These are phyloP conservation scores for Luidia sarsii DNA, from an alignment of 53 echinoderm and acorn worm species.

Conservation along the genomic window DNA sequence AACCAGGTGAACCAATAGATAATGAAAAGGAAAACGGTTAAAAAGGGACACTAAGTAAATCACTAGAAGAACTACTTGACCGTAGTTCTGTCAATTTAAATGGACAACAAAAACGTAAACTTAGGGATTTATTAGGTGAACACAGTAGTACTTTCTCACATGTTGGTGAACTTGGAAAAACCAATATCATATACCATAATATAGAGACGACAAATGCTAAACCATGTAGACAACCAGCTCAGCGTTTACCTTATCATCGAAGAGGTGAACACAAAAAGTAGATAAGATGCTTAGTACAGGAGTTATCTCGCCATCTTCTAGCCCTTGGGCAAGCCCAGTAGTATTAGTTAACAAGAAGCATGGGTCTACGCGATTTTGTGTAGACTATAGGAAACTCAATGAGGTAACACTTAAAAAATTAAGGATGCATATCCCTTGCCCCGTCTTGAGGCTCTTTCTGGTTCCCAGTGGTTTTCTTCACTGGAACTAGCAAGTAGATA, in stretches of 20 bases:
- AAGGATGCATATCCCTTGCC: too few species aligned
- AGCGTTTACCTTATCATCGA: conserved; percentile 25
- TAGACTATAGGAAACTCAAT: conserved; percentile 4
- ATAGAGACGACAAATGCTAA: conserved; percentile 30
- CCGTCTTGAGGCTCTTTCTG: background rate
- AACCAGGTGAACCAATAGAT: conserved; percentile 6
- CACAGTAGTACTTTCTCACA: conserved; percentile 32
- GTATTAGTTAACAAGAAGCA: conserved; percentile 44
- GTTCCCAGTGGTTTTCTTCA: background rate
- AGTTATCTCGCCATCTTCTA: conserved; percentile 29
- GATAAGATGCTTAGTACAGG: conserved; percentile 37
- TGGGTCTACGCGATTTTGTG: conserved; percentile 10
- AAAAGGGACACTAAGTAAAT: background rate
- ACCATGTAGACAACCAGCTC: conserved; percentile 11
- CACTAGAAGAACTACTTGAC: conserved; percentile 12
- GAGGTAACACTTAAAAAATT: background rate
- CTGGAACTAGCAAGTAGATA: conserved; percentile 2
- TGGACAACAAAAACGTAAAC: background rate
- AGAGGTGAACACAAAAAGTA: conserved; percentile 27
- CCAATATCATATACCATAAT: conserved; percentile 17
- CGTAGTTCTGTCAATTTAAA: background rate
- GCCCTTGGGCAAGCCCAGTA: conserved; percentile 49
- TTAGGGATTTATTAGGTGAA: background rate
- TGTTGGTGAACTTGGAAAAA: conserved; percentile 43
- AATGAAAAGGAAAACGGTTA: background rate